Conservation (phyloP, 2,888 invertebrate species). For the Macroteleia sp. region DNA sequence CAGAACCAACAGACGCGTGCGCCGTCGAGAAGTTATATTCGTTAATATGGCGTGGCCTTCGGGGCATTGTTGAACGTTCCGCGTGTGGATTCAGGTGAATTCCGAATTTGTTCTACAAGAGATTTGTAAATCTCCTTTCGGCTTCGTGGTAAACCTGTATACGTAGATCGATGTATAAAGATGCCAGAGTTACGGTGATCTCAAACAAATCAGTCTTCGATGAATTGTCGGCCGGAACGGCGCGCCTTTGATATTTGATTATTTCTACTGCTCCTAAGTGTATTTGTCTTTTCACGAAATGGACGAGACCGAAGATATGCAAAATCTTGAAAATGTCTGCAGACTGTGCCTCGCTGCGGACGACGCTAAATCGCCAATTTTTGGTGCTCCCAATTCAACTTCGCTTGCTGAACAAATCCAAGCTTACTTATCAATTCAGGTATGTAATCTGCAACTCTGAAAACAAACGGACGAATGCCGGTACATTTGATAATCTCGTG, state of each 20-base stretch:
- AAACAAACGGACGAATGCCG: slow-evolving; percentile 11
- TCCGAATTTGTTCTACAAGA: no score
- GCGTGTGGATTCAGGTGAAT: no score
- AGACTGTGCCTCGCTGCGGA: slow-evolving; percentile 87
- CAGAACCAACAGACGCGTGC: no score
- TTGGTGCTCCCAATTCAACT: slow-evolving; percentile 85
- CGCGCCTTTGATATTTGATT: slow-evolving; percentile 26
- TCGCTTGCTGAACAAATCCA: slow-evolving; percentile 87
- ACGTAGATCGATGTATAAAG: not conserved
- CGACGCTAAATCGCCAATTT: slow-evolving; percentile 87
- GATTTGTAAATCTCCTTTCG: no score
- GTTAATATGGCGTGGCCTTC: no score
- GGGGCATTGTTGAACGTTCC: no score
- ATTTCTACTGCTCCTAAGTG: slow-evolving; percentile 9
- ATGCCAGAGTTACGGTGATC: slow-evolving; percentile 19
- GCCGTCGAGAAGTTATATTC: no score
- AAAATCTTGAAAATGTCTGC: slow-evolving; percentile 85
- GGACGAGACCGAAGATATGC: slow-evolving; percentile 73
- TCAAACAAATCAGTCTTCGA: not conserved
- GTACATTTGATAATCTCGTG: slow-evolving; percentile 6
- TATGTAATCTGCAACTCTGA: slow-evolving; percentile 75
- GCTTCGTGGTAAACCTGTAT: not conserved
- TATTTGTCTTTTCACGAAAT: slow-evolving; percentile 61
- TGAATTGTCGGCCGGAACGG: not conserved
- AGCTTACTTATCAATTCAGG: slow-evolving; percentile 88